These are phyloP conservation scores for Plusia festucae DNA, from an alignment of 2,888 invertebrate species.

Conservation along the genomic window DNA sequence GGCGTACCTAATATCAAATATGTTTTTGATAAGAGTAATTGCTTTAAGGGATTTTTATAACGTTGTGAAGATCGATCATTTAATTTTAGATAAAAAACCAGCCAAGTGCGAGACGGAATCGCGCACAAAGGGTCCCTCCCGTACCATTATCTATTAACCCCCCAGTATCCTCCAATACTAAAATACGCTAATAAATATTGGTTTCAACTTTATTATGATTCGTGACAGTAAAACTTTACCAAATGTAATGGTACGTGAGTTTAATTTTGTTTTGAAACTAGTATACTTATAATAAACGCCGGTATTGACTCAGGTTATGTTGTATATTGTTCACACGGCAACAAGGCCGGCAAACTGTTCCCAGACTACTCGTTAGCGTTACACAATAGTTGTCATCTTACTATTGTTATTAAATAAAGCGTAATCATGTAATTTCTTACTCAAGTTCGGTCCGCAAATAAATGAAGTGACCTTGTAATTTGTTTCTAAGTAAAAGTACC, in stretches of 20 bases:
- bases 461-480: background rate
- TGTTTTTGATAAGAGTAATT: conserved; percentile 39
- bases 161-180: too few relatives aligned
- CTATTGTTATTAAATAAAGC: background rate
- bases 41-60: conserved; percentile 37
- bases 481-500: too few relatives aligned
- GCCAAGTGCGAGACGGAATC: too few relatives aligned
- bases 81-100: background rate
- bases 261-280: background rate
- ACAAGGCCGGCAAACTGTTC: background rate
- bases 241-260: background rate
- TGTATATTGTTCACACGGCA: background rate
- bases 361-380: background rate
- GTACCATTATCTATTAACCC: too few relatives aligned
- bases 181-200: too few relatives aligned
- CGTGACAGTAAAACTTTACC: too few relatives aligned
- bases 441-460: too few relatives aligned
- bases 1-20: conserved; percentile 47
- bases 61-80: conserved; percentile 9
- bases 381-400: background rate
- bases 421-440: background rate
- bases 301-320: background rate
- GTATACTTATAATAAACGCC: background rate
- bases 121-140: too few relatives aligned
- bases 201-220: too few relatives aligned